phyloP scores from a whole-genome alignment of 2,888 invertebrate genomes.

The Nematopogon swammerdamellus region DNA sequence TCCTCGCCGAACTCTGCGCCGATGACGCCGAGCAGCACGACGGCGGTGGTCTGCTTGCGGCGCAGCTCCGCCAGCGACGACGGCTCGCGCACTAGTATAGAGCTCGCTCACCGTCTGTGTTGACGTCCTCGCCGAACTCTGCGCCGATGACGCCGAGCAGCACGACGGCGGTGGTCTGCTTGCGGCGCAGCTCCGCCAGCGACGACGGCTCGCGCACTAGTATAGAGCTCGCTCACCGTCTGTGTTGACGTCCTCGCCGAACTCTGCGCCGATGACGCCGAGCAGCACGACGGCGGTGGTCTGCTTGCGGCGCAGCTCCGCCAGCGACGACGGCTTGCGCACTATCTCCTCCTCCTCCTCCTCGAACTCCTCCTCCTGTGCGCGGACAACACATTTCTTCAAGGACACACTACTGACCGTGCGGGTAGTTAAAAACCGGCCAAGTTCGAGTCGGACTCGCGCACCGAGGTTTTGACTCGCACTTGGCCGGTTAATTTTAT shows the following conservation, averaged over 20 bases:
- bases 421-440: no score
- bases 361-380: constrained; percentile 76
- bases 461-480: no score
- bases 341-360: constrained; percentile 85
- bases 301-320: constrained; percentile 89
- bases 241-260: constrained; percentile 89
- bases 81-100: constrained; percentile 78
- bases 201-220: constrained; percentile 82
- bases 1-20: constrained; percentile 99
- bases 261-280: constrained; percentile 97
- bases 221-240: constrained; percentile 55
- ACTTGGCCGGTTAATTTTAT: no score
- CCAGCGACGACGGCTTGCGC: constrained; percentile 79
- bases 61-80: constrained; percentile 84
- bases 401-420: no score
- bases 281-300: constrained; percentile 95
- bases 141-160: constrained; percentile 96
- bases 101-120: constrained; percentile 58
- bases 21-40: constrained; percentile 93
- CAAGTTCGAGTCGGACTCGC: no score
- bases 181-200: constrained; percentile 81
- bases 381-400: constrained; percentile 7
- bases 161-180: constrained; percentile 97
- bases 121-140: constrained; percentile 96
- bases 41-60: constrained; percentile 95